phyloP scores from a whole-genome alignment of 2,888 invertebrate species.

The Amphimallon solstitiale region DNA sequence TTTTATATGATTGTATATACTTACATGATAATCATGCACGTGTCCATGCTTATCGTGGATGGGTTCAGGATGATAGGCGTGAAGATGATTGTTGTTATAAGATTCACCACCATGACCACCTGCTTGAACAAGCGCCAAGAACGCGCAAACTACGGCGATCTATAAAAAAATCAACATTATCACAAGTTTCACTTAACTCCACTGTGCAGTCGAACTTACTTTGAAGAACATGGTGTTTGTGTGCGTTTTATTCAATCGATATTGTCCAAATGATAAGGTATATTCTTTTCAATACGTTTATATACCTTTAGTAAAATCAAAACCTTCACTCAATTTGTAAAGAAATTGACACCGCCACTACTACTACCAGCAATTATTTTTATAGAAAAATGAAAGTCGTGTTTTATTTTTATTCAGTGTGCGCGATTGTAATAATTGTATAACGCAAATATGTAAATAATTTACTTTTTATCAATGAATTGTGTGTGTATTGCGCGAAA shows the following conservation, averaged over 20 bases:
- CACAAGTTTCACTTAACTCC: background rate
- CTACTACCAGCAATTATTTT: background rate
- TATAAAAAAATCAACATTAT: background rate
- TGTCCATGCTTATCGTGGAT: slow-evolving; percentile 16
- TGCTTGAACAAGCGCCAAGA: slow-evolving; percentile 12
- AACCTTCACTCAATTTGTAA: slow-evolving; percentile 24
- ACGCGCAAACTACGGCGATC: background rate
- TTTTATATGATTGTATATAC: background rate
- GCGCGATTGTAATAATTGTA: background rate
- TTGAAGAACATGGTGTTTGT: slow-evolving; percentile 10
- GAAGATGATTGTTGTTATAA: slow-evolving; percentile 21
- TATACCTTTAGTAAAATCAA: slow-evolving; percentile 4
- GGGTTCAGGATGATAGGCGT: slow-evolving; percentile 17
- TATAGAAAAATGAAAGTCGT: slow-evolving; percentile 11
- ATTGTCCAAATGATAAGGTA: slow-evolving; percentile 14
- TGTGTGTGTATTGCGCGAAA: background rate
- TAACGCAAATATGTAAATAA: slow-evolving; percentile 21
- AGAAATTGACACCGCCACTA: slow-evolving; percentile 4
- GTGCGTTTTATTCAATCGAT: background rate
- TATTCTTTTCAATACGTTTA: slow-evolving; percentile 6
- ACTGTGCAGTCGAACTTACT: slow-evolving; percentile 1
- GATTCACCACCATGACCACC: slow-evolving; percentile 17
- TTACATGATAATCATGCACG: slow-evolving; percentile 40
- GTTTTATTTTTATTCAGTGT: background rate
- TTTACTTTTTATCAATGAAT: background rate